Conservation (phyloP, 1,140 invertebrate genomes). For the Plodia interpunctella region DNA sequence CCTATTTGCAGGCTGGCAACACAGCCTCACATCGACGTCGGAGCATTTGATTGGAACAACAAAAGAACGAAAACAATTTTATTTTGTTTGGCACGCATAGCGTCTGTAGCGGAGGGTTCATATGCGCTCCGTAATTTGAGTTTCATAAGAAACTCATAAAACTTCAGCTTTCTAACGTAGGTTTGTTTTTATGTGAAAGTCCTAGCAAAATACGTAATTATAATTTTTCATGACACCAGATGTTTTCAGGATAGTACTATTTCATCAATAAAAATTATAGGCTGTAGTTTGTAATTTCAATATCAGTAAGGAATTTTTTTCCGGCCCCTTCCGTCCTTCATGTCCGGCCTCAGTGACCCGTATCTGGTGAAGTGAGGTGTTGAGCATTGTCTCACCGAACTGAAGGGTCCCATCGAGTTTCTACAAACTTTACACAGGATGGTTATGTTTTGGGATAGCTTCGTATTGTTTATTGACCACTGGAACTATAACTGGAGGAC, state of each 20-base stretch:
- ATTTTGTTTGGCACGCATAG: conserved; percentile 13
- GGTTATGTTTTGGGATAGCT: neutral
- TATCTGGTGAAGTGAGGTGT: neutral
- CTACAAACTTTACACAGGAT: neutral
- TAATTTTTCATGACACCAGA: too few relatives aligned
- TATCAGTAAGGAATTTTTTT: neutral
- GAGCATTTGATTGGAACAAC: conserved; percentile 21
- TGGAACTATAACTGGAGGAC: too few relatives aligned
- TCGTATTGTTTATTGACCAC: too few relatives aligned
- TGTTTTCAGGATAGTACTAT: too few relatives aligned
- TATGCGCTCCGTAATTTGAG: neutral
- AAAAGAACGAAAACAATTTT: conserved; percentile 18
- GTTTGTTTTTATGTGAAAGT: too few relatives aligned
- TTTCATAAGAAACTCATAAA: too few relatives aligned
- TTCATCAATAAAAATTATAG: too few relatives aligned
- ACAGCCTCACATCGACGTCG: neutral
- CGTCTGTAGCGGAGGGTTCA: neutral
- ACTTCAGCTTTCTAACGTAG: too few relatives aligned
- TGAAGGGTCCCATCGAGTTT: neutral
- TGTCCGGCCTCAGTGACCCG: neutral
- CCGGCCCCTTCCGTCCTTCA: too few relatives aligned
- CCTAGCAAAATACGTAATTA: too few relatives aligned
- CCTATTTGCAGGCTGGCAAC: conserved; percentile 37
- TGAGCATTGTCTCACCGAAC: neutral
- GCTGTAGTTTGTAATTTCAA: neutral